These are phyloP conservation scores for Butastur rufipennis DNA, from an alignment of 2,113 vertebrate genomes.

Conservation along the genomic window DNA sequence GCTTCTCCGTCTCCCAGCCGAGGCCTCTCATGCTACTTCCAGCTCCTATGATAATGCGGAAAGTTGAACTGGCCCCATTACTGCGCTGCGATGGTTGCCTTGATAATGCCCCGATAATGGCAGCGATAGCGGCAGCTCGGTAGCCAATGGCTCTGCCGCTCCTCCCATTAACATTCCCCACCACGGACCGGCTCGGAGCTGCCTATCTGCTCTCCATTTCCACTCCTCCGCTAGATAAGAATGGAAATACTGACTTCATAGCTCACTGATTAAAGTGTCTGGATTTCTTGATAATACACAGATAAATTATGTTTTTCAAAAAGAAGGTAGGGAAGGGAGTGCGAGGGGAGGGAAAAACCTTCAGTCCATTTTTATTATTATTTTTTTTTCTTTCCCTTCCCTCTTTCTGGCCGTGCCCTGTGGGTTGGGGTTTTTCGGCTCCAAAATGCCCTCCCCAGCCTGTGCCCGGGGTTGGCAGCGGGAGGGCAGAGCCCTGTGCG, in stretches of 20 bases:
- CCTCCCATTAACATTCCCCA: conserved; percentile 98
- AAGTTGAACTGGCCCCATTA: conserved; percentile 99
- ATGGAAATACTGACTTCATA: conserved; percentile 99
- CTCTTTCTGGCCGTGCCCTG: conserved; percentile 41
- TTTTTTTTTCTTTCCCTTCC: not conserved
- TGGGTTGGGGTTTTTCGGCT: not conserved
- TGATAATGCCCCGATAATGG: conserved; percentile 97
- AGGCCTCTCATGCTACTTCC: conserved; percentile 90
- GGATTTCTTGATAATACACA: conserved; percentile 99
- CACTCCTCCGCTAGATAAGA: conserved; percentile 99
- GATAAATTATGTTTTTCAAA: conserved; percentile 99
- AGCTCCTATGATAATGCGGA: conserved; percentile 99
- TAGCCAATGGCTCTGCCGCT: conserved; percentile 90
- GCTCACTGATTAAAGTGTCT: conserved; percentile 99
- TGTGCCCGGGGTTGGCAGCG: accelerated
- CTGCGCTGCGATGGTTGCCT: conserved; percentile 90
- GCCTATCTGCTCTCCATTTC: conserved; percentile 99
- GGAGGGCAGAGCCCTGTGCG: not conserved
- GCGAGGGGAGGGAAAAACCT: conserved; percentile 61
- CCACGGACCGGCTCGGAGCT: conserved; percentile 90
- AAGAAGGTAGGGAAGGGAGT: conserved; percentile 81
- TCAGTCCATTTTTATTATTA: conserved; percentile 62
- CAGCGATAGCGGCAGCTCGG: conserved; percentile 89
- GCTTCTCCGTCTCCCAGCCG: conserved; percentile 79
- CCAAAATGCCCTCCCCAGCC: not conserved